These are phyloP conservation scores for Hymenochirus boettgeri DNA, from an alignment of 2,113 vertebrate species.

Conservation along the genomic window DNA sequence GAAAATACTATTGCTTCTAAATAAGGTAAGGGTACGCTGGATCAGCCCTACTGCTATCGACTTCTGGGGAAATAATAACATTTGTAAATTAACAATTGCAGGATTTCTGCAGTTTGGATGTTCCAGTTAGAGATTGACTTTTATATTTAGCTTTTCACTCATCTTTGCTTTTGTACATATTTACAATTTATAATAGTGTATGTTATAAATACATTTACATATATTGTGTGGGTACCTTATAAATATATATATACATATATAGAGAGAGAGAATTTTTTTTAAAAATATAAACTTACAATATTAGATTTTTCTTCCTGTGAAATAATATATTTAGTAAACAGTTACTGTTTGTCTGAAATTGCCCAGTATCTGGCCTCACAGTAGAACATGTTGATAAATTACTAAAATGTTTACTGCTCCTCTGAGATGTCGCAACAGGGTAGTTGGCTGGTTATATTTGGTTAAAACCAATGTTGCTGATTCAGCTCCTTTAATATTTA, in stretches of 20 bases:
- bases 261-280: neutral
- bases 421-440: neutral
- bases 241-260: slow-evolving; percentile 10
- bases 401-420: neutral
- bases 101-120: too few relatives aligned
- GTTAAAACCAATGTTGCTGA: too few relatives aligned
- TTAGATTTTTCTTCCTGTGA: neutral
- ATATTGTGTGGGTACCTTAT: neutral
- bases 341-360: neutral
- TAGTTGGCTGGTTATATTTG: neutral
- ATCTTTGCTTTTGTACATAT: neutral
- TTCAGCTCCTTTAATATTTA: too few relatives aligned
- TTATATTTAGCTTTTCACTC: neutral
- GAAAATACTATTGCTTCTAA: too few relatives aligned
- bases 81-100: too few relatives aligned
- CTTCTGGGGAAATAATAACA: too few relatives aligned
- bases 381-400: neutral
- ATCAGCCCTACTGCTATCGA: too few relatives aligned
- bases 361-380: neutral
- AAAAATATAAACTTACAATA: neutral
- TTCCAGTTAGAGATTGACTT: too few relatives aligned
- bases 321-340: neutral
- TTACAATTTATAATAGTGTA: neutral
- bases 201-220: neutral
- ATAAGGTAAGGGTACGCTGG: too few relatives aligned